Evolutionary conservation across 2,113 vertebrate genomes (phyloP).

Genomic region (Pseudolaguvia tuberculata): DNA sequence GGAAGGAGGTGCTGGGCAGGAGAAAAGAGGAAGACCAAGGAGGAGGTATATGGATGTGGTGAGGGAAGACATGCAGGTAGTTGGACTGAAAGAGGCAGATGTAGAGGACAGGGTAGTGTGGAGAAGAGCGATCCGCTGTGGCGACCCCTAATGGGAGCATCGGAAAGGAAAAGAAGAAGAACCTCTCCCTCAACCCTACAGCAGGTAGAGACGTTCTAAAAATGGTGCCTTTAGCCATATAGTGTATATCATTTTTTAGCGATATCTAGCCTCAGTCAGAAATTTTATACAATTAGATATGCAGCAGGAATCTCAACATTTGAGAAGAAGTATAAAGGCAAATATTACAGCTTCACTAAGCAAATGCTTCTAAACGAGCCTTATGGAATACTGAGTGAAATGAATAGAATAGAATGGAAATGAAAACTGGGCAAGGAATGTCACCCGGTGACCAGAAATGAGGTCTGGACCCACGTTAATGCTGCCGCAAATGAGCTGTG

Average conservation of each 20-base stretch:
- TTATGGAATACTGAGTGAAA: slow-evolving; percentile 25
- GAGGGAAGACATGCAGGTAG: too few relatives aligned
- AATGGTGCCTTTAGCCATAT: too few relatives aligned
- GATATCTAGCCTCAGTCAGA: not conserved
- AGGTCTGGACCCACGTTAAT: not conserved
- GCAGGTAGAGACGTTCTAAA: too few relatives aligned
- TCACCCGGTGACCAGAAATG: slow-evolving; percentile 27
- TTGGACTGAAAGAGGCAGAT: too few relatives aligned
- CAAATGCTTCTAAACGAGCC: not conserved
- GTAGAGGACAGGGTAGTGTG: too few relatives aligned
- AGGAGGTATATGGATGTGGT: too few relatives aligned
- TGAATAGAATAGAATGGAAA: slow-evolving; percentile 4
- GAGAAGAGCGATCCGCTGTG: too few relatives aligned
- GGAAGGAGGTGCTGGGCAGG: too few relatives aligned
- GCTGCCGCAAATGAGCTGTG: slow-evolving; percentile 29
- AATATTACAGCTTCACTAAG: slow-evolving; percentile 32
- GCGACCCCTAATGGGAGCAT: too few relatives aligned
- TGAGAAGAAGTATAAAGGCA: slow-evolving; percentile 16
- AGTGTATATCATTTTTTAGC: not conserved
- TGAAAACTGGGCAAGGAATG: slow-evolving; percentile 20
- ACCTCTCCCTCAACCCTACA: too few relatives aligned
- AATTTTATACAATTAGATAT: not conserved
- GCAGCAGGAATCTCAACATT: slow-evolving; percentile 2
- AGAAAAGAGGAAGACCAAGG: too few relatives aligned
- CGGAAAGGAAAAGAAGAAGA: too few relatives aligned